Base-by-base conservation (phyloP, 2,888 invertebrate species). In the Coremacera marginata region DNA sequence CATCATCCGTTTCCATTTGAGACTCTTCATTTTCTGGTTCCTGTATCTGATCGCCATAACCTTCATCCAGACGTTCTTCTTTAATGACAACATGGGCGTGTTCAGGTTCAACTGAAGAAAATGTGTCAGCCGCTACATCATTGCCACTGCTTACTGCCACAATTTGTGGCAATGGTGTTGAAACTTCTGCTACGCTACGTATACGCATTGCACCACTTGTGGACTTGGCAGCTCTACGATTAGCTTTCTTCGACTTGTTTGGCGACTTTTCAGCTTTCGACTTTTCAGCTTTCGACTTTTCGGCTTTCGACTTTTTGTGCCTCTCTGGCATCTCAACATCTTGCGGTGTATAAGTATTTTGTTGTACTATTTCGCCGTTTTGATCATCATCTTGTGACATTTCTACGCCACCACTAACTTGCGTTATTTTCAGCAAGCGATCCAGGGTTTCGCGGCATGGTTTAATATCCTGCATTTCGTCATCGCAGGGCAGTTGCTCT, bases 391-490 rank as follows among this genome's bases (percentile, higher is more conserved):
- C 77, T 75, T 22, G 19, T 2, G 11, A 16, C 82, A 86, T 83
- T 25, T 79, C 82, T 9, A 84, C 83, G 16, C 86, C 88, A 70
- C 86, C 85, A 3, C 84, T 83, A n/a, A 88, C 83, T 70, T 84
- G 84, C 0, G 85, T 81, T 75, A 88, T 88, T 82, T 86, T 80
- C 70, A 88, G 80, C 62, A 87, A 79, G 1, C 86, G 86, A 82
- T 88, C 86, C 7, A 88, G 81, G 52, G 87, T 87, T 74, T 82
- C 78, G 19, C 85, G 83, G 80, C 86, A 86, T 1, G 88, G 88
- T 70, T 88, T 88, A 3, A 88, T 82, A 79, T 88, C 88, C 65
- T 83, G 80, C 4, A 78, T 73, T 70, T 27, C 3, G 16, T 70
- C 3, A 3, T 51, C 57, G 51, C 22, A 19, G 71, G n/a, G 22